Percentiles rank a stretch among this genome's conserved stretches.
These are phyloP conservation scores for Pseudotriccus pelzelni DNA, from an alignment of 2,797 vertebrate species.

Conservation along the genomic window DNA sequence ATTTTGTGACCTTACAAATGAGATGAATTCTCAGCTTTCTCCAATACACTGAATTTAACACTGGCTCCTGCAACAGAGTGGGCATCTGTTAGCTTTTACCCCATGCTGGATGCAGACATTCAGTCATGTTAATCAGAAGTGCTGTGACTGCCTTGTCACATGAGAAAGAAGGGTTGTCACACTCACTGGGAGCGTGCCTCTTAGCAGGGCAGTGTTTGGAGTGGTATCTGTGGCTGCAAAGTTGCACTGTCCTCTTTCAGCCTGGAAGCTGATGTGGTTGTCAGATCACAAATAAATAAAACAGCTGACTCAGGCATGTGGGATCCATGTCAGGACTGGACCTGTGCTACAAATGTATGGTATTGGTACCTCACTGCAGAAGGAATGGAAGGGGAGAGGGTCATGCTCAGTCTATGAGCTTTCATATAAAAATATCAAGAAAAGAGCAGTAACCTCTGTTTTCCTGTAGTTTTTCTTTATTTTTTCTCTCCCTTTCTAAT, in stretches of 20 bases:
- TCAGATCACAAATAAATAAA: background rate
- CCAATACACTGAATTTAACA: background rate
- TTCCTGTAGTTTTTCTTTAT: background rate
- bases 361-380: background rate
- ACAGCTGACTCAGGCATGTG: background rate
- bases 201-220: background rate
- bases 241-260: background rate
- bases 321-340: background rate
- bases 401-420: background rate
- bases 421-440: background rate
- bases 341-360: background rate
- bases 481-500: background rate
- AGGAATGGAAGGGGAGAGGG: background rate
- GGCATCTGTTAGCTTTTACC: background rate
- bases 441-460: background rate
- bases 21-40: background rate
- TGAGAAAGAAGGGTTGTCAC: background rate
- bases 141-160: accelerated
- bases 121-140: background rate
- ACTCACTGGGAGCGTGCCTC: background rate
- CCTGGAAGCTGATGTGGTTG: background rate
- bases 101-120: background rate
- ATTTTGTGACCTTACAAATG: background rate
- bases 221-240: background rate
- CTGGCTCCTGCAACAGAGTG: background rate